Evolutionary conservation across 2,113 vertebrate species (phyloP).

Genomic region (Arothron firmamentum): DNA sequence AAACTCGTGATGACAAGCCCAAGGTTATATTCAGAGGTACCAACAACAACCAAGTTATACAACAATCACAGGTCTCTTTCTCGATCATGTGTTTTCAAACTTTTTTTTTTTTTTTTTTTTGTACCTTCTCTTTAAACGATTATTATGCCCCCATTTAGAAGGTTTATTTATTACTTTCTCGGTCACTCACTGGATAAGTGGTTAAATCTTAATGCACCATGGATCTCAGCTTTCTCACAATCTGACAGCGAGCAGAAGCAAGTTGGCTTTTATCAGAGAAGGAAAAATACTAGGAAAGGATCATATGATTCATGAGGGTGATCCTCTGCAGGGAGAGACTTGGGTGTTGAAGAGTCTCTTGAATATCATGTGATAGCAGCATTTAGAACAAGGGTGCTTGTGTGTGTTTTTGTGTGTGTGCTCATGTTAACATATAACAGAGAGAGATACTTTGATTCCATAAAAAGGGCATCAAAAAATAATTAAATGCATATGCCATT

Average conservation of each 20-base stretch:
- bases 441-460: slow-evolving; percentile 1
- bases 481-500: background rate
- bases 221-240: slow-evolving; percentile 9
- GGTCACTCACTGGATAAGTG: background rate
- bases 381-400: slow-evolving; percentile 63
- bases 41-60: slow-evolving; percentile 33
- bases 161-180: background rate
- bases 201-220: slow-evolving; percentile 1
- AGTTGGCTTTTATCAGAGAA: slow-evolving; percentile 45
- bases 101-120: background rate
- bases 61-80: slow-evolving; percentile 52
- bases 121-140: background rate
- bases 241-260: slow-evolving; percentile 28
- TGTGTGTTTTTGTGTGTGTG: slow-evolving; percentile 27
- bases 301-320: slow-evolving; percentile 72
- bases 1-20: slow-evolving; percentile 63
- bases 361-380: slow-evolving; percentile 76
- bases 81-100: slow-evolving; percentile 23
- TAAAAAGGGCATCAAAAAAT: no score
- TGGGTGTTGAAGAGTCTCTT: slow-evolving; percentile 70
- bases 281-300: slow-evolving; percentile 41
- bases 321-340: slow-evolving; percentile 68
- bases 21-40: slow-evolving; percentile 43
- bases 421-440: background rate
- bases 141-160: background rate